Evolutionary conservation across 2,797 vertebrate genomes (phyloP).

Genomic region (Acanthiza pusilla): DNA sequence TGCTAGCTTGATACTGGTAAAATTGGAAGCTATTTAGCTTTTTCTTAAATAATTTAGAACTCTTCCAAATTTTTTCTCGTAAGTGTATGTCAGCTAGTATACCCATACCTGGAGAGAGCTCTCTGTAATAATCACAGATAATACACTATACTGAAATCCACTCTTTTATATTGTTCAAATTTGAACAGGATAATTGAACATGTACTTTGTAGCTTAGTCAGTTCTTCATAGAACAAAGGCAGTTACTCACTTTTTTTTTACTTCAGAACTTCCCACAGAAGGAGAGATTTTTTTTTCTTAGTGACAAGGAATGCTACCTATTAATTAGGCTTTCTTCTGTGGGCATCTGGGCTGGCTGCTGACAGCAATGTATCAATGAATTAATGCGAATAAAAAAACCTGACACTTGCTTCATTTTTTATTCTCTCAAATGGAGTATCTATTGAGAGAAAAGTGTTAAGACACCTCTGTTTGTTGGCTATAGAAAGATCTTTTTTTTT

Average conservation of each 20-base stretch:
- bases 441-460: neutral
- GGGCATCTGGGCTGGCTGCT: constrained; percentile 13
- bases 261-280: constrained; percentile 29
- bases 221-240: constrained; percentile 6
- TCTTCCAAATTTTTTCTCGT: neutral
- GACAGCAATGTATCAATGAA: neutral
- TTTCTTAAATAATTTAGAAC: neutral
- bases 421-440: neutral
- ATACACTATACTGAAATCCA: neutral
- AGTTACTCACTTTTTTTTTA: neutral
- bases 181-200: constrained; percentile 14
- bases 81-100: neutral
- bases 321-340: constrained; percentile 18
- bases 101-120: neutral
- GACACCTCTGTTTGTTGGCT: neutral
- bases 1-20: neutral
- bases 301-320: neutral
- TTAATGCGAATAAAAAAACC: neutral
- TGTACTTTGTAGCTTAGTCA: neutral
- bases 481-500: neutral
- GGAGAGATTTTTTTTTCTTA: neutral
- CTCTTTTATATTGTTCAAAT: neutral
- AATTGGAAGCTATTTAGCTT: neutral
- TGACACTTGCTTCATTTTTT: neutral
- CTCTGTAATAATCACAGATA: neutral